phyloP scores from a whole-genome alignment of 1,140 invertebrate species.

The Lordiphosa mommai region DNA sequence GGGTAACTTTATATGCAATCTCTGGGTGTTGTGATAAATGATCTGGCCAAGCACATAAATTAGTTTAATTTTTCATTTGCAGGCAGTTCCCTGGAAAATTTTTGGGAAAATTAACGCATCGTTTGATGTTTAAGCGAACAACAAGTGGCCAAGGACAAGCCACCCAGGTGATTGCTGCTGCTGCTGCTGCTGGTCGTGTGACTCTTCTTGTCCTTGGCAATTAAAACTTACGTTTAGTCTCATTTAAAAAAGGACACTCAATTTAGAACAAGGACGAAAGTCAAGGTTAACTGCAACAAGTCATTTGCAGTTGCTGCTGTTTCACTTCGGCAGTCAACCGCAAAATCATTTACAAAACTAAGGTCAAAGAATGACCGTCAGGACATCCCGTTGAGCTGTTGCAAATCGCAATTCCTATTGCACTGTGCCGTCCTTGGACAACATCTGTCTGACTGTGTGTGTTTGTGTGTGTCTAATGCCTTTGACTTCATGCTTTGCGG shows the following conservation, averaged over 20 bases:
- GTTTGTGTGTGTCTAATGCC: conserved; percentile 20
- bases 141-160: conserved; percentile 49
- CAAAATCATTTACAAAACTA: conserved; percentile 57
- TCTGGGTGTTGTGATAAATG: conserved; percentile 64
- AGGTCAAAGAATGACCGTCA: conserved; percentile 15
- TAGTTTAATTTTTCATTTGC: conserved; percentile 43
- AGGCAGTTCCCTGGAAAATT: conserved; percentile 20
- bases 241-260: conserved; percentile 15
- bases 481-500: conserved; percentile 63
- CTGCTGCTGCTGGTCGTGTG: conserved; percentile 57
- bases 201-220: conserved; percentile 36
- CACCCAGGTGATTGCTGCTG: conserved; percentile 43
- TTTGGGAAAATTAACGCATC: conserved; percentile 4
- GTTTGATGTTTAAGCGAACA: conserved; percentile 25
- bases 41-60: conserved; percentile 38
- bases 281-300: conserved; percentile 42
- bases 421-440: conserved; percentile 33
- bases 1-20: conserved; percentile 23
- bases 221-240: conserved; percentile 3
- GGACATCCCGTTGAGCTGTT: conserved; percentile 36
- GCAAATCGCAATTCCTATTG: conserved; percentile 40
- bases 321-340: conserved; percentile 50
- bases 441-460: conserved; percentile 9
- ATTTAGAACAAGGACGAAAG: conserved; percentile 48
- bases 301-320: conserved; percentile 70